Evolutionary conservation across 2,113 vertebrate genomes (phyloP).

Genomic region (Gadus macrocephalus): DNA sequence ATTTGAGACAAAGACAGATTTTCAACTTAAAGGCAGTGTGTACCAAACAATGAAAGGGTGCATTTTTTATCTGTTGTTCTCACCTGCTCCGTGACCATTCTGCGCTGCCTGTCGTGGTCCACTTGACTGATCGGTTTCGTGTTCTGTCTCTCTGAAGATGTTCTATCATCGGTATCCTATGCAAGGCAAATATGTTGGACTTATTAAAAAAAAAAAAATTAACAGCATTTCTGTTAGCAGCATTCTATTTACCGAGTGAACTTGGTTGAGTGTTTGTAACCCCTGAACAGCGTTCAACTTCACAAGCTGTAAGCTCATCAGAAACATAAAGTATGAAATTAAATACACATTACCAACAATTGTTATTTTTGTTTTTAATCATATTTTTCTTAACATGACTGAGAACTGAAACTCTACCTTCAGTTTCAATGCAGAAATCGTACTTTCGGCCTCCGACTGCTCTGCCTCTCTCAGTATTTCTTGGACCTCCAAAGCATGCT

Average conservation of each 20-base stretch:
- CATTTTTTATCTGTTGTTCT: not conserved
- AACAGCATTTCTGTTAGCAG: not conserved
- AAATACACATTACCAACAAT: no score
- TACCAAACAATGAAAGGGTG: not conserved
- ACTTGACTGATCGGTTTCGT: slow-evolving; percentile 19
- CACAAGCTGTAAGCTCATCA: no score
- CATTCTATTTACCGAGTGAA: slow-evolving; percentile 41
- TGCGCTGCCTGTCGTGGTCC: slow-evolving; percentile 62
- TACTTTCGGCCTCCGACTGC: slow-evolving; percentile 45
- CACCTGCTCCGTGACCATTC: slow-evolving; percentile 75
- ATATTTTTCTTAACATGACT: no score
- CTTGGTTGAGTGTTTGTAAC: slow-evolving; percentile 20
- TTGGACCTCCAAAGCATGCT: slow-evolving; percentile 43
- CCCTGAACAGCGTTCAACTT: slow-evolving; percentile 24
- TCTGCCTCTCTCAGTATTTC: slow-evolving; percentile 43
- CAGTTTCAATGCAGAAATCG: slow-evolving; percentile 42
- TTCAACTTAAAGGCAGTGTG: not conserved
- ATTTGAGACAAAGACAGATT: not conserved
- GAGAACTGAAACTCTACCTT: slow-evolving; percentile 45
- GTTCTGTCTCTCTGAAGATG: slow-evolving; percentile 25
- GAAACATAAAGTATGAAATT: no score
- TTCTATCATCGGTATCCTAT: slow-evolving; percentile 49
- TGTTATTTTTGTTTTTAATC: no score
- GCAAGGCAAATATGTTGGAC: not conserved
- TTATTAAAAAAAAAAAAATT: not conserved